These are phyloP conservation scores for Diloba caeruleocephala DNA, from an alignment of 2,888 invertebrate genomes.

Conservation along the genomic window DNA sequence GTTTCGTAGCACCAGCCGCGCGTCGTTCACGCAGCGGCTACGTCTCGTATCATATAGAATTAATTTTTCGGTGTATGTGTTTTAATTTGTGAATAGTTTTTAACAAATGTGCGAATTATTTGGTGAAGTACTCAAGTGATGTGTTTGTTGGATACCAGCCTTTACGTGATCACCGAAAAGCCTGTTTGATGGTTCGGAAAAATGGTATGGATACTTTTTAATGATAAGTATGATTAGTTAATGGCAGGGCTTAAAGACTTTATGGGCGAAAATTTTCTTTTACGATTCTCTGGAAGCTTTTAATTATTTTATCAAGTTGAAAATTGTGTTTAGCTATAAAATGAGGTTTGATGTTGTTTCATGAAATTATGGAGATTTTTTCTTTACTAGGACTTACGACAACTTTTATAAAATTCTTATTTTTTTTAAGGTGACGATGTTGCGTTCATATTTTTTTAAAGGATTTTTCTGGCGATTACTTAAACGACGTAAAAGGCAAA, in stretches of 20 bases:
- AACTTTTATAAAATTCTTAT: constrained; percentile 1
- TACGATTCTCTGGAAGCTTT: constrained; percentile 39
- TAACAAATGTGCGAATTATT: constrained; percentile 60
- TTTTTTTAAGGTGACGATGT: constrained; percentile 25
- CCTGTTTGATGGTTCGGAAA: constrained; percentile 79
- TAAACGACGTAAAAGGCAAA: neutral
- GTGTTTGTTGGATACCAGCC: constrained; percentile 73
- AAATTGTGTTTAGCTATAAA: constrained; percentile 30
- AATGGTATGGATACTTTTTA: constrained; percentile 81
- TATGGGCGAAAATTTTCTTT: constrained; percentile 55
- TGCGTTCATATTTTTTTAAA: constrained; percentile 4
- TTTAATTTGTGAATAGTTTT: constrained; percentile 65
- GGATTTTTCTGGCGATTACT: constrained; percentile 19
- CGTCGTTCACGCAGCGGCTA: constrained; percentile 68
- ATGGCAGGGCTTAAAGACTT: constrained; percentile 57
- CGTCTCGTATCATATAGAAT: constrained; percentile 50
- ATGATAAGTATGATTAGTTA: constrained; percentile 66
- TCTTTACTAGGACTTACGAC: constrained; percentile 21
- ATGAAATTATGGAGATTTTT: constrained; percentile 39
- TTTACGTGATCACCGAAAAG: constrained; percentile 57
- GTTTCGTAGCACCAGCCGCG: constrained; percentile 72
- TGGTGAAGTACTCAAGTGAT: constrained; percentile 69
- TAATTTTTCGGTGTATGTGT: constrained; percentile 75
- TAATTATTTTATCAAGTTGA: constrained; percentile 46
- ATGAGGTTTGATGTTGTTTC: constrained; percentile 38